Evolutionary conservation across 2,888 invertebrate genomes (phyloP).

Genomic region (Caenorhabditis doughertyi): DNA sequence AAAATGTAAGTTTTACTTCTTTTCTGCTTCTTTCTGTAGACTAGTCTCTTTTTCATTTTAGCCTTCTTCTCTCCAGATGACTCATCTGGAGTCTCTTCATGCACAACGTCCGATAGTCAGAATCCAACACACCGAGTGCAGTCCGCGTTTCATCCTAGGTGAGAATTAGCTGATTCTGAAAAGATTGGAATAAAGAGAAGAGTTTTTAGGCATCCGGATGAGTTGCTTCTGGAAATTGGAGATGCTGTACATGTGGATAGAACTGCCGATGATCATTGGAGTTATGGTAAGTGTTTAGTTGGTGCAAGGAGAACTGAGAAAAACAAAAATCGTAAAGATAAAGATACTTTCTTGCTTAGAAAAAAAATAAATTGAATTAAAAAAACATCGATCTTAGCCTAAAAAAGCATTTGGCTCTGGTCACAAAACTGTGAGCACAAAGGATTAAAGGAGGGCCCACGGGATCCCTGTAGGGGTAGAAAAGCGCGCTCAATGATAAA

Average conservation of each 20-base stretch:
- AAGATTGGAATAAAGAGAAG: neutral
- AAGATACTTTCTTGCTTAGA: too few species aligned
- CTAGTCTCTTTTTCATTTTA: slow-evolving; percentile 51
- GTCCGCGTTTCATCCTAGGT: slow-evolving; percentile 94
- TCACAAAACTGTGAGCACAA: too few species aligned
- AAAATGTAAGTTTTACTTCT: slow-evolving; percentile 68
- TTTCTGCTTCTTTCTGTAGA: neutral
- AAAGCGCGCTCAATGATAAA: too few species aligned
- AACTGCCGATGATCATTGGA: slow-evolving; percentile 97
- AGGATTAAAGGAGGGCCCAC: too few species aligned
- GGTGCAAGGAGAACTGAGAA: too few species aligned
- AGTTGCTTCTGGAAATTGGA: slow-evolving; percentile 96
- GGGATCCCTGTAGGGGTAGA: too few species aligned
- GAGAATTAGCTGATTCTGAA: too few species aligned
- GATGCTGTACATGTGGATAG: slow-evolving; percentile 92
- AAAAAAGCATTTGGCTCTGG: too few species aligned
- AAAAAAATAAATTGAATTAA: too few species aligned
- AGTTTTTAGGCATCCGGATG: slow-evolving; percentile 83
- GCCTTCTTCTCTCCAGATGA: slow-evolving; percentile 79
- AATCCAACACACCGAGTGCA: slow-evolving; percentile 86
- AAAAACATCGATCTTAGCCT: too few species aligned
- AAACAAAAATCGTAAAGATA: too few species aligned
- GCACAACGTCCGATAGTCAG: slow-evolving; percentile 77
- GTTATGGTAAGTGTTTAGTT: slow-evolving; percentile 94
- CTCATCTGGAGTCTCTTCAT: slow-evolving; percentile 81